phyloP scores from a whole-genome alignment of 2,888 invertebrate genomes.

The Apodemia zela region DNA sequence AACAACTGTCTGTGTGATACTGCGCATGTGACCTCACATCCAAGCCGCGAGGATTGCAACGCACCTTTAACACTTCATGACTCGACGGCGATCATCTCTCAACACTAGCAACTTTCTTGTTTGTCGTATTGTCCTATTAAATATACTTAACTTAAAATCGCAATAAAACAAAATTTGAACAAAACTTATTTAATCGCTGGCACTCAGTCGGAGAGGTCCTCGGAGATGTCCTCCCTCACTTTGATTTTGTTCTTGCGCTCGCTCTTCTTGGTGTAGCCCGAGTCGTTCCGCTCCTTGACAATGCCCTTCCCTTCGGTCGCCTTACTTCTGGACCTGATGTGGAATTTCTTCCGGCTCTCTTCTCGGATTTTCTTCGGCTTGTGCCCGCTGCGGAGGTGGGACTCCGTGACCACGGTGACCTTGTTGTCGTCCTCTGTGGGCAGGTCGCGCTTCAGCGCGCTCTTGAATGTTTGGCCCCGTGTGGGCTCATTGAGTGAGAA shows the following conservation, averaged over 20 bases:
- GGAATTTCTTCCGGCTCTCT: slow-evolving; percentile 49
- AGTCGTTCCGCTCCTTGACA: slow-evolving; percentile 57
- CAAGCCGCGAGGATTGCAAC: too few species aligned
- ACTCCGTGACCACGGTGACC: slow-evolving; percentile 36
- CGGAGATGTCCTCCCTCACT: slow-evolving; percentile 60
- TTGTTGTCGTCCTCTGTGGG: slow-evolving; percentile 42
- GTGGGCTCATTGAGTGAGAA: slow-evolving; percentile 69
- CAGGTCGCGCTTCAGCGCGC: slow-evolving; percentile 60
- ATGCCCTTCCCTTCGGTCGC: slow-evolving; percentile 54
- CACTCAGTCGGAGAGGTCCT: slow-evolving; percentile 57
- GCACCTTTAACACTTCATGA: too few species aligned
- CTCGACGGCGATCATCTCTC: too few species aligned
- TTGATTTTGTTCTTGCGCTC: slow-evolving; percentile 58
- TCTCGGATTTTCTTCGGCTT: slow-evolving; percentile 44
- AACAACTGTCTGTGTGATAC: too few species aligned
- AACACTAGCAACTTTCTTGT: too few species aligned
- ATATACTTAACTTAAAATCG: not conserved
- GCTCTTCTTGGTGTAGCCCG: slow-evolving; percentile 45
- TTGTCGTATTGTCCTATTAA: too few species aligned
- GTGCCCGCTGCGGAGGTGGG: slow-evolving; percentile 33
- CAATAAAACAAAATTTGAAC: not conserved
- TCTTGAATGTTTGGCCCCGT: slow-evolving; percentile 69
- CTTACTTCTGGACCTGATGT: slow-evolving; percentile 42
- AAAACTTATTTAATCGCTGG: slow-evolving; percentile 17
- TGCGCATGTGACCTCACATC: too few species aligned